A percentile compares a stretch with the other conserved stretches of the same genome.
phyloP scores from a whole-genome alignment of 64 coral and sea anemone genomes.

The Dendronephthya gigantea region DNA sequence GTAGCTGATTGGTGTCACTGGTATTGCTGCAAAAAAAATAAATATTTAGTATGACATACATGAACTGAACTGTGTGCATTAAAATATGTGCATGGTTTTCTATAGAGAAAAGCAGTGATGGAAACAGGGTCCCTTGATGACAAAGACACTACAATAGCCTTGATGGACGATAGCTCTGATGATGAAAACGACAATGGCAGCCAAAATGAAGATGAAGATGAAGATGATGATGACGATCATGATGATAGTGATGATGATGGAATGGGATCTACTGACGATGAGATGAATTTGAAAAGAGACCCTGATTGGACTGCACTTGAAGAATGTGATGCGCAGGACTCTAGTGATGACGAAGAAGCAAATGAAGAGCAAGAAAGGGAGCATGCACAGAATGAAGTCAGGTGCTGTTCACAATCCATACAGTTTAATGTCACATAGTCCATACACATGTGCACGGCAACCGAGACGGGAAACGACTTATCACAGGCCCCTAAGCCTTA shows the following conservation, averaged over 20 bases:
- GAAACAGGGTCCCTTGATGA: neutral
- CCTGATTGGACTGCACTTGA: neutral
- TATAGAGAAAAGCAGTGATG: neutral
- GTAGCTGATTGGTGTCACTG: no score
- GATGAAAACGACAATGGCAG: neutral
- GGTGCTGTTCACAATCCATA: neutral
- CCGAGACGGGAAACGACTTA: no score
- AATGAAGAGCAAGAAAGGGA: neutral
- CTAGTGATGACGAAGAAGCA: neutral
- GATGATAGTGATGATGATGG: no score
- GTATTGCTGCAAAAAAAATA: neutral
- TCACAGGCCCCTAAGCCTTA: no score
- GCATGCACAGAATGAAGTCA: neutral
- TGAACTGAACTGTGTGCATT: neutral
- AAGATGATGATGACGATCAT: no score
- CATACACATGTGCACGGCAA: no score
- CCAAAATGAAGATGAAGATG: neutral
- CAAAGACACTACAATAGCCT: neutral
- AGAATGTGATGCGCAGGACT: neutral
- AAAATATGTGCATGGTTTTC: neutral
- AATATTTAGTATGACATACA: neutral
- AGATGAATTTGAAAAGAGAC: neutral
- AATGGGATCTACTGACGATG: neutral
- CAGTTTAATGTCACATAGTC: no score
- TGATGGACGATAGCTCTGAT: no score